Percentiles rank a stretch among this genome's conserved stretches.
These are phyloP conservation scores for Apotomis capreana DNA, from an alignment of 2,888 invertebrate genomes.

Conservation along the genomic window DNA sequence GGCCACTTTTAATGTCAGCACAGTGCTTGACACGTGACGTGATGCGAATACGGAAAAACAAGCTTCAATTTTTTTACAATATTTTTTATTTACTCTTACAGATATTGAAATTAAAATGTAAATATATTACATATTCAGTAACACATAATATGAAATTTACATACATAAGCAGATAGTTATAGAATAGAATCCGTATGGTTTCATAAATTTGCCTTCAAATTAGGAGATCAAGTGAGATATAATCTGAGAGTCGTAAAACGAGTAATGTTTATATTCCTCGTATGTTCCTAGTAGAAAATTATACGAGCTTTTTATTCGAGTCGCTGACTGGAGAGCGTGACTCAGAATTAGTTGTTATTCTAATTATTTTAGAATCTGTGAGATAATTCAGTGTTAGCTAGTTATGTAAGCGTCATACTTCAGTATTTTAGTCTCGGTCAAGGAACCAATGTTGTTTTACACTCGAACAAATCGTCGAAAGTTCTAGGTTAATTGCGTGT, in stretches of 20 bases:
- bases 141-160: no score
- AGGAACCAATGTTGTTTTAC: slow-evolving; percentile 52
- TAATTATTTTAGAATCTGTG: slow-evolving; percentile 25
- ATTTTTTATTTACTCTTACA: no score
- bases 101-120: no score
- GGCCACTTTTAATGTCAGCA: neutral
- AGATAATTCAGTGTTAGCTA: slow-evolving; percentile 41
- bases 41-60: neutral
- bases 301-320: slow-evolving; percentile 21
- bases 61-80: no score
- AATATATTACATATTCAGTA: no score
- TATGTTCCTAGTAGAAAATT: slow-evolving; percentile 1
- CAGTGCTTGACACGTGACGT: neutral
- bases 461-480: slow-evolving; percentile 33
- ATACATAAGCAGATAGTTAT: neutral
- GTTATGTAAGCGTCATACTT: slow-evolving; percentile 46
- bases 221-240: neutral
- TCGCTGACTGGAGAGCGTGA: slow-evolving; percentile 15
- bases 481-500: slow-evolving; percentile 52
- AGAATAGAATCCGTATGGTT: neutral
- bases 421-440: slow-evolving; percentile 62
- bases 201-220: slow-evolving; percentile 13
- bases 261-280: neutral
- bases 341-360: slow-evolving; percentile 28
- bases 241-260: slow-evolving; percentile 21